Conservation (phyloP, 2,888 invertebrate genomes). For the Clusia tigrina region DNA sequence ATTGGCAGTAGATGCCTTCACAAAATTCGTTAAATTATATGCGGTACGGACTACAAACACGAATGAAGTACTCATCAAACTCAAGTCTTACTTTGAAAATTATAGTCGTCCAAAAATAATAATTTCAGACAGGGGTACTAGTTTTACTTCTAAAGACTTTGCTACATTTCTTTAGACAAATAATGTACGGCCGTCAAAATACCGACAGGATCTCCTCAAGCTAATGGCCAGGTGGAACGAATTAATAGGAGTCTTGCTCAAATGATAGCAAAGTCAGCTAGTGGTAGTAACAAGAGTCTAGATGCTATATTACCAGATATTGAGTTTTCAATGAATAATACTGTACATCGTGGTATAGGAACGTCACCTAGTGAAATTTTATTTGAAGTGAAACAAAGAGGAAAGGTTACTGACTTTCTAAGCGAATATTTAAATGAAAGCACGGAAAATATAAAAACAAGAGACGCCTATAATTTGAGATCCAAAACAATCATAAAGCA, state of each 20-base stretch:
- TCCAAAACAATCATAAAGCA: neutral
- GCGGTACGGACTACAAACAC: constrained; percentile 12
- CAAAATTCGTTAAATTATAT: constrained; percentile 35
- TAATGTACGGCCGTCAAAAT: constrained; percentile 8
- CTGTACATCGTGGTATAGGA: constrained; percentile 38
- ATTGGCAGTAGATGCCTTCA: constrained; percentile 15
- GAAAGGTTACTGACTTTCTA: constrained; percentile 32
- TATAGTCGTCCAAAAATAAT: constrained; percentile 14
- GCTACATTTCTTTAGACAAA: neutral
- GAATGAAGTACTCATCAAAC: constrained; percentile 2
- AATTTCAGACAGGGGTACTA: constrained; percentile 9
- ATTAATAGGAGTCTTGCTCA: constrained; percentile 3
- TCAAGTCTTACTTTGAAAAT: constrained; percentile 16
- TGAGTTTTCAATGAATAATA: constrained; percentile 43
- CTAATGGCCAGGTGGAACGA: constrained; percentile 15
- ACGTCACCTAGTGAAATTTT: constrained; percentile 42
- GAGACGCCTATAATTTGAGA: neutral
- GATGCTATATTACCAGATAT: constrained; percentile 16
- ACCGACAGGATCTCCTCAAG: constrained; percentile 2
- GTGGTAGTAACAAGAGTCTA: constrained; percentile 12
- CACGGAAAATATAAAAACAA: neutral
- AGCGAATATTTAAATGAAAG: constrained; percentile 6
- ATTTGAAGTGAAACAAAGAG: constrained; percentile 44
- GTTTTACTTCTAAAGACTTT: constrained; percentile 13
- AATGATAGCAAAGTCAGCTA: constrained; percentile 7